Conservation (phyloP, 1,140 invertebrate species). For the Stegodyphus mimosarum region DNA sequence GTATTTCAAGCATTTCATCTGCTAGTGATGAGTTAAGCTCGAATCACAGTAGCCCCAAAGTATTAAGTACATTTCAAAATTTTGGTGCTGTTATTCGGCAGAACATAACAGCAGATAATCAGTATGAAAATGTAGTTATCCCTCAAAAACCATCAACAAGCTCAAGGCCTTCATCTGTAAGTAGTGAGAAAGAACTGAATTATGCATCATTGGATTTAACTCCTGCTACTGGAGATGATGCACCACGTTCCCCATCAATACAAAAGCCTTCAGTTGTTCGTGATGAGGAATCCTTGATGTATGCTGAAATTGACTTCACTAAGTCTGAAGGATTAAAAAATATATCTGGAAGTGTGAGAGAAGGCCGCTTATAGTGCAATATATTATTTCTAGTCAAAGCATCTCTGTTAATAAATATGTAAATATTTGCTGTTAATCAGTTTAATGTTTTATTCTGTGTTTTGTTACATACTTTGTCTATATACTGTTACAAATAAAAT, state of each 20-base stretch:
- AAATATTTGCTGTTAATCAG: background rate
- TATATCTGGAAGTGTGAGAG: constrained; percentile 48
- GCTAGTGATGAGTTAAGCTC: constrained; percentile 53
- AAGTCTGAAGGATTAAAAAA: constrained; percentile 61
- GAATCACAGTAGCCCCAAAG: constrained; percentile 46
- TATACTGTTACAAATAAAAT: too few relatives aligned
- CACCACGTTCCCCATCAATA: constrained; percentile 12
- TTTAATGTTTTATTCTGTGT: background rate
- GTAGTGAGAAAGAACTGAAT: constrained; percentile 72
- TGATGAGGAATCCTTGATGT: constrained; percentile 31
- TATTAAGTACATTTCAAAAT: background rate
- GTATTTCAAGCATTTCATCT: constrained; percentile 49
- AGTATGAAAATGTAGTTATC: constrained; percentile 56
- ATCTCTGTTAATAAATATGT: background rate
- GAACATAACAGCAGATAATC: background rate
- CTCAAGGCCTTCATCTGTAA: constrained; percentile 68
- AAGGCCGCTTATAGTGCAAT: constrained; percentile 56
- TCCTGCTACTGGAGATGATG: constrained; percentile 46
- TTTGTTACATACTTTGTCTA: background rate
- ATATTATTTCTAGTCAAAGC: background rate
- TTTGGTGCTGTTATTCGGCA: background rate
- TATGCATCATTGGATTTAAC: constrained; percentile 78
- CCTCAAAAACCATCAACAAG: constrained; percentile 30
- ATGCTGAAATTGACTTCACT: constrained; percentile 60
- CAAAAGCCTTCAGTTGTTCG: constrained; percentile 11